A percentile compares a stretch with the other conserved stretches of the same genome.
Conservation (phyloP, 2,797 vertebrate species). For the Amblyopsis hoosieri region DNA sequence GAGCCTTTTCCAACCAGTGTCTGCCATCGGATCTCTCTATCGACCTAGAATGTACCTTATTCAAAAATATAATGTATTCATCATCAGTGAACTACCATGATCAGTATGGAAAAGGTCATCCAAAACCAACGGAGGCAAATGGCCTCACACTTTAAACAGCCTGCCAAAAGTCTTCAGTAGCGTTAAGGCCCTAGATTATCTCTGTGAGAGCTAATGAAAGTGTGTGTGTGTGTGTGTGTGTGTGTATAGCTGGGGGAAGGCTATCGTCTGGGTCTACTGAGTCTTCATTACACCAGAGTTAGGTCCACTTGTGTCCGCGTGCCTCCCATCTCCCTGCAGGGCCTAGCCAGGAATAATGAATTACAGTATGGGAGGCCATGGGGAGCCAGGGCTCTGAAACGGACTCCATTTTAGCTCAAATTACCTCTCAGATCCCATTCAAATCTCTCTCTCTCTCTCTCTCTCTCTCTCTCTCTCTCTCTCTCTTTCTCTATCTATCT, state of each 20-base stretch:
- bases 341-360: conserved; percentile 75
- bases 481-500: conserved; percentile 31
- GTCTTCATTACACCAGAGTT: conserved; percentile 76
- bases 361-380: conserved; percentile 68
- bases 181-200: conserved; percentile 65
- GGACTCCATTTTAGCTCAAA: conserved; percentile 79
- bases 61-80: conserved; percentile 56
- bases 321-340: conserved; percentile 65
- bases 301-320: conserved; percentile 71
- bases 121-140: conserved; percentile 72
- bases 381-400: conserved; percentile 61
- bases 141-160: conserved; percentile 66
- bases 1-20: too few relatives aligned
- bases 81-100: conserved; percentile 64
- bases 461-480: conserved; percentile 49
- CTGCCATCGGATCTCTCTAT: too few relatives aligned
- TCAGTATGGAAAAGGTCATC: conserved; percentile 75
- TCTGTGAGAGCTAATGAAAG: conserved; percentile 68
- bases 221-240: conserved; percentile 39
- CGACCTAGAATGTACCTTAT: conserved; percentile 33
- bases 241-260: background rate
- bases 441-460: conserved; percentile 58
- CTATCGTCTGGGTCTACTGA: conserved; percentile 69
- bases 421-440: conserved; percentile 75
- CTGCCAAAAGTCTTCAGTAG: conserved; percentile 73